Evolutionary conservation across 2,113 vertebrate genomes (phyloP).

Genomic region (Glaucidium brasilianum): DNA sequence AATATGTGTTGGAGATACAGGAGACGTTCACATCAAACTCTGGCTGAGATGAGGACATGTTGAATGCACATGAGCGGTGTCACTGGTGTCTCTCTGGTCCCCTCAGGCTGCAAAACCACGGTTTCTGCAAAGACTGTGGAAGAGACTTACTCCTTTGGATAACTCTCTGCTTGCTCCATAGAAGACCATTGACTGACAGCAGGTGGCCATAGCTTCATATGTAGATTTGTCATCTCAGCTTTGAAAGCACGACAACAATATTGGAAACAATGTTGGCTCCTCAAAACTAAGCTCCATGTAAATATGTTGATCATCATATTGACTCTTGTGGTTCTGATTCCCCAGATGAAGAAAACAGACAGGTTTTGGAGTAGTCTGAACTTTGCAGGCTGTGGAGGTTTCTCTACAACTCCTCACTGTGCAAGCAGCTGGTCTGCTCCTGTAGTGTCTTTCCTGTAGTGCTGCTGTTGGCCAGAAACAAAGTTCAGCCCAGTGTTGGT

Average conservation of each 20-base stretch:
- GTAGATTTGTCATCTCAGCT: not conserved
- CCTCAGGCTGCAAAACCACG: rapidly evolving
- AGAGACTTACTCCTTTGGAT: not conserved
- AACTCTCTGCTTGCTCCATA: not conserved
- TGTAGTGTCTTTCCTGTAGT: not conserved
- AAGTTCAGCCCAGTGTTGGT: not conserved
- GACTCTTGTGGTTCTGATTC: not conserved
- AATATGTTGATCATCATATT: not conserved
- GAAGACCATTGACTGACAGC: not conserved
- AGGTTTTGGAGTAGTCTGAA: not conserved
- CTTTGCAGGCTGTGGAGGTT: not conserved
- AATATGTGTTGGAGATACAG: not conserved
- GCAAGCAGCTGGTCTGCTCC: not conserved
- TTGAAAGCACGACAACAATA: not conserved
- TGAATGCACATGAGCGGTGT: not conserved
- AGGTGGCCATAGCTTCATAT: not conserved
- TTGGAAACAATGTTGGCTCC: not conserved
- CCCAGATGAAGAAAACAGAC: not conserved
- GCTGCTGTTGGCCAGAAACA: not conserved
- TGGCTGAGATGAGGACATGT: not conserved
- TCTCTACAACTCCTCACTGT: not conserved
- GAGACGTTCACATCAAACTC: not conserved
- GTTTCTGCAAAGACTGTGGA: not conserved
- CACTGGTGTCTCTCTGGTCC: not conserved
- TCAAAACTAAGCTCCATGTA: not conserved